Conservation (phyloP, 2,113 vertebrate genomes). For the Alosa alosa region DNA sequence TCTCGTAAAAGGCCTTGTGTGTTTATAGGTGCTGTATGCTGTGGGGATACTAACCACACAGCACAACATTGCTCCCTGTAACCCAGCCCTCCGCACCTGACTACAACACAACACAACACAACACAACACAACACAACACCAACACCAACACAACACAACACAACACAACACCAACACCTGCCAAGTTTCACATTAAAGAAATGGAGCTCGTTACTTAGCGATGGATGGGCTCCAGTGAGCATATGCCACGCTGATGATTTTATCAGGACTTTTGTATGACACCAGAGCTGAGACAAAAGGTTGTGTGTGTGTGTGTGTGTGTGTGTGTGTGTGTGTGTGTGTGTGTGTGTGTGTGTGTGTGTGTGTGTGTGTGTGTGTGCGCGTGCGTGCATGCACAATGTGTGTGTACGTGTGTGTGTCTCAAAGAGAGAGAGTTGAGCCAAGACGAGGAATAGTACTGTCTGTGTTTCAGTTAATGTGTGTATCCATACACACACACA, state of each 20-base stretch:
- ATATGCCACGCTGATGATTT: not conserved
- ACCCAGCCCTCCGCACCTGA: not conserved
- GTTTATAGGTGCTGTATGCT: not conserved
- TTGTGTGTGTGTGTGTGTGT: not conserved
- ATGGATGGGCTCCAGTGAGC: not conserved
- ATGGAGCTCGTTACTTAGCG: not conserved
- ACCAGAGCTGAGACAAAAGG: not conserved
- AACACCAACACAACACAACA: not conserved
- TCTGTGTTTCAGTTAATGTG: not conserved
- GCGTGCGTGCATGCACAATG: not conserved
- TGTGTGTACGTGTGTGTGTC: not conserved
- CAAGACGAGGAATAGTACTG: not conserved
- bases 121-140: not conserved
- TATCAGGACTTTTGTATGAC: not conserved
- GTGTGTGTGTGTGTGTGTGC: not conserved
- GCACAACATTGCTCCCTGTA: not conserved
- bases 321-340: not conserved
- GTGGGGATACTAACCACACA: not conserved
- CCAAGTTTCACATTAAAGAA: conserved; percentile 11
- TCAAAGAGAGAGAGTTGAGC: not conserved
- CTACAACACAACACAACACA: not conserved
- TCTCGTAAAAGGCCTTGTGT: not conserved
- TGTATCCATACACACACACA: not conserved
- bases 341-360: conserved; percentile 2
- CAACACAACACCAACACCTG: not conserved